A percentile compares a stretch with the other conserved stretches of the same genome.
Conservation (phyloP, 1,140 invertebrate genomes). For the Lutraria rhynchaena region DNA sequence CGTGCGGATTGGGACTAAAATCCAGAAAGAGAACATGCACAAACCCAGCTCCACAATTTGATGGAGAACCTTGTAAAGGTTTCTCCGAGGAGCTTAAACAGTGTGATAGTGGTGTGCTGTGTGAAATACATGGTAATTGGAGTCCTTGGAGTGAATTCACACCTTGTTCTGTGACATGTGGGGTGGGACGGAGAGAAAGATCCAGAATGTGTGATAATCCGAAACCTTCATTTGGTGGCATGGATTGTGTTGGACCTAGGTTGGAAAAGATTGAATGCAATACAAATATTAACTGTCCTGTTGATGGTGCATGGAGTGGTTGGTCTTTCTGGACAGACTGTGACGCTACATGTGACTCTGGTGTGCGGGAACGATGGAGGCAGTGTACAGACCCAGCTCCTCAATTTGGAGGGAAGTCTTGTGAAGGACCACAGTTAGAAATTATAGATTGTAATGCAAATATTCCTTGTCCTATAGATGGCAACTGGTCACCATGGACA, state of each 20-base stretch:
- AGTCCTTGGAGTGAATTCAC: conserved; percentile 79
- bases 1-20: conserved; percentile 37
- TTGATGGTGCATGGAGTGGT: conserved; percentile 74
- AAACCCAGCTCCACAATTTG: conserved; percentile 18
- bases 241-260: conserved; percentile 63
- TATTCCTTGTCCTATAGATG: conserved; percentile 60
- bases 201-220: conserved; percentile 72
- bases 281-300: conserved; percentile 70
- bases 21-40: conserved; percentile 13
- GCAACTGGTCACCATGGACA: conserved; percentile 68
- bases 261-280: conserved; percentile 61
- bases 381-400: conserved; percentile 49
- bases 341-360: conserved; percentile 68
- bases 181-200: conserved; percentile 70
- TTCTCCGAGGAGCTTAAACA: conserved; percentile 36
- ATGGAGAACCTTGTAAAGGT: conserved; percentile 27
- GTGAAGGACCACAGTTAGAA: conserved; percentile 36
- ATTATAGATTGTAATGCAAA: conserved; percentile 68
- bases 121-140: conserved; percentile 75
- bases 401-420: conserved; percentile 30
- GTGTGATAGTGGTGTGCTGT: conserved; percentile 35
- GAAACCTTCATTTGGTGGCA: conserved; percentile 69
- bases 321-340: conserved; percentile 75
- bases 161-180: conserved; percentile 77
- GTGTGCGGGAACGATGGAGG: conserved; percentile 63